phyloP scores from a whole-genome alignment of 2,113 vertebrate species.

The Ancistrus triradiatus region DNA sequence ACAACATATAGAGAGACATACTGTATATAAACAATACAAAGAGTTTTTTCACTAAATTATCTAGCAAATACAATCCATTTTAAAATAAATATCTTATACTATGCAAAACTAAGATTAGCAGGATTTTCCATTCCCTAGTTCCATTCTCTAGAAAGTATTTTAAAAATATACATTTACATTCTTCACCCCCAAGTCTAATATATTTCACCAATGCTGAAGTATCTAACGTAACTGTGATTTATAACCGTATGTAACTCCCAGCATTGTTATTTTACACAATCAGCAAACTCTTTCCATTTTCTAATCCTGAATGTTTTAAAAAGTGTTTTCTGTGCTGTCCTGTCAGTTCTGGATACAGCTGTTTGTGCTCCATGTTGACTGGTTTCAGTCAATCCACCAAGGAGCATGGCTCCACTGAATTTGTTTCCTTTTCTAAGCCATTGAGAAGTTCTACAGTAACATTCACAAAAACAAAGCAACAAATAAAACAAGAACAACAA shows the following conservation, averaged over 20 bases:
- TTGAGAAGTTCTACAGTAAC: neutral
- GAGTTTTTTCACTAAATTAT: constrained; percentile 38
- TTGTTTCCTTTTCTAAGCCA: constrained; percentile 9
- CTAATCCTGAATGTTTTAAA: constrained; percentile 31
- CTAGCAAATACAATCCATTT: constrained; percentile 52
- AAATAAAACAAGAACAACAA: constrained; percentile 4
- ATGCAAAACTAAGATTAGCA: constrained; percentile 57
- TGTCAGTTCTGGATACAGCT: constrained; percentile 19
- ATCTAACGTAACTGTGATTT: constrained; percentile 35
- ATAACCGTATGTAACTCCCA: constrained; percentile 43
- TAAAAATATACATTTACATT: constrained; percentile 65
- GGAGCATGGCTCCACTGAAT: constrained; percentile 38
- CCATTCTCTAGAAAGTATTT: constrained; percentile 64
- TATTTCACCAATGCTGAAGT: constrained; percentile 39
- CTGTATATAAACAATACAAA: constrained; percentile 52
- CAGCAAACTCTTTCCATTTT: constrained; percentile 15
- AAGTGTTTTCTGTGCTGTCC: constrained; percentile 45
- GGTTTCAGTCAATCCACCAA: constrained; percentile 34
- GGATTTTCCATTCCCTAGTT: constrained; percentile 51
- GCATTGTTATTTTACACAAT: constrained; percentile 46
- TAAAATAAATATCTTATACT: constrained; percentile 48
- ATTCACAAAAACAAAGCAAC: neutral
- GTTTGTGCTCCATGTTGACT: constrained; percentile 21
- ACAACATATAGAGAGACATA: constrained; percentile 42
- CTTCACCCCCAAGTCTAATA: constrained; percentile 47